Evolutionary conservation across 2,113 vertebrate species (phyloP).

Genomic region (Meleagris gallopavo): DNA sequence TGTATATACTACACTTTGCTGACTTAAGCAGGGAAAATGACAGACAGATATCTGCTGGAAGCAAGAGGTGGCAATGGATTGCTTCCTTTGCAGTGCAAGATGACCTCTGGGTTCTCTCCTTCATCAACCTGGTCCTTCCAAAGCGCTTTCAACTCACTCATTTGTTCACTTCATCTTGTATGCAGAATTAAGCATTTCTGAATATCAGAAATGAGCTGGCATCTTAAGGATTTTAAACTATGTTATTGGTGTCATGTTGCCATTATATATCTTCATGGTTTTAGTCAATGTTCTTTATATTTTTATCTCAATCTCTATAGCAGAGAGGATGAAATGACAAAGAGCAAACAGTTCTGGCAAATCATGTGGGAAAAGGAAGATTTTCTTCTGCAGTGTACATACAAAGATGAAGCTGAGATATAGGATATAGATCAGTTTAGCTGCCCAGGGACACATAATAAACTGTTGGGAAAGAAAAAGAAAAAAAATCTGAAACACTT

Average conservation of each 20-base stretch:
- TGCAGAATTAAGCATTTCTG: neutral
- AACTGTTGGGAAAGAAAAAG: too few species aligned
- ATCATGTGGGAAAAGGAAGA: neutral
- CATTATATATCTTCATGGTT: neutral
- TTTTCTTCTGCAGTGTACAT: neutral
- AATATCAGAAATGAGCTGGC: accelerated
- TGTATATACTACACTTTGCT: neutral
- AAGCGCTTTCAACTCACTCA: neutral
- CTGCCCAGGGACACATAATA: neutral
- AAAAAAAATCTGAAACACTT: accelerated
- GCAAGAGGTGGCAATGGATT: accelerated
- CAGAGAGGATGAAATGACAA: neutral
- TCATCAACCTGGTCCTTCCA: neutral
- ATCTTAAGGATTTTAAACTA: neutral
- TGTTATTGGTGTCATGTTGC: neutral
- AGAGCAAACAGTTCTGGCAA: neutral
- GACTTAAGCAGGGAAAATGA: neutral
- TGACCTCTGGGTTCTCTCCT: neutral
- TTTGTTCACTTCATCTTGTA: neutral
- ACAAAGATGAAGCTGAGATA: neutral
- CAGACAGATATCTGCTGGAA: neutral
- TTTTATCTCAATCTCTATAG: neutral
- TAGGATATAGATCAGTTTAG: neutral
- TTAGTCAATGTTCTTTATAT: neutral
- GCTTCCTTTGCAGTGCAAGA: neutral